These are phyloP conservation scores for Heliconius ethilla DNA, from an alignment of 2,888 invertebrate genomes.

Conservation along the genomic window DNA sequence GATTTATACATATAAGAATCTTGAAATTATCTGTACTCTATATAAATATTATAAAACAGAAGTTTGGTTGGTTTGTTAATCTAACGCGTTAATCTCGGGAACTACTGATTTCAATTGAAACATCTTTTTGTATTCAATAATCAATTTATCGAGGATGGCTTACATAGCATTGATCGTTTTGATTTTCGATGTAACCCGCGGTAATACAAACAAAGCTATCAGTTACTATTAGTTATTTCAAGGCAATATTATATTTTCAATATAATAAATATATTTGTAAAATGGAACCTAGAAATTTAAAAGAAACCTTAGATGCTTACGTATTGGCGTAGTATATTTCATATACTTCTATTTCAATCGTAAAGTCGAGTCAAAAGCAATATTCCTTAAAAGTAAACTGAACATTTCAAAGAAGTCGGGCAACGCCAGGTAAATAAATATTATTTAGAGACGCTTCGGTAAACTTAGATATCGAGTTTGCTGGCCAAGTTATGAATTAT, in stretches of 20 bases:
- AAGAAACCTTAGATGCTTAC: neutral
- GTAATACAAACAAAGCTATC: no score
- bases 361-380: constrained; percentile 34
- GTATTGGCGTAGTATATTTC: constrained; percentile 12
- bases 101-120: no score
- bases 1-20: neutral
- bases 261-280: neutral
- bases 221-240: neutral
- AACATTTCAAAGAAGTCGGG: constrained; percentile 37
- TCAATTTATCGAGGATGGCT: no score
- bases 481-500: constrained; percentile 63
- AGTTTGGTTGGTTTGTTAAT: no score
- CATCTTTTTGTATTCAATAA: no score
- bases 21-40: neutral
- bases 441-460: constrained; percentile 51
- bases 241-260: neutral
- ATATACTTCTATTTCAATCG: constrained; percentile 23
- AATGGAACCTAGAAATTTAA: neutral
- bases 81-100: no score
- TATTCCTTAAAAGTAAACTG: constrained; percentile 33
- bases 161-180: no score
- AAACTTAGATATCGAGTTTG: constrained; percentile 44
- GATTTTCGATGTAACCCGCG: no score
- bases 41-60: neutral
- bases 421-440: constrained; percentile 54